Conservation (phyloP, 2,888 invertebrate species). For the Agrotis clavis region DNA sequence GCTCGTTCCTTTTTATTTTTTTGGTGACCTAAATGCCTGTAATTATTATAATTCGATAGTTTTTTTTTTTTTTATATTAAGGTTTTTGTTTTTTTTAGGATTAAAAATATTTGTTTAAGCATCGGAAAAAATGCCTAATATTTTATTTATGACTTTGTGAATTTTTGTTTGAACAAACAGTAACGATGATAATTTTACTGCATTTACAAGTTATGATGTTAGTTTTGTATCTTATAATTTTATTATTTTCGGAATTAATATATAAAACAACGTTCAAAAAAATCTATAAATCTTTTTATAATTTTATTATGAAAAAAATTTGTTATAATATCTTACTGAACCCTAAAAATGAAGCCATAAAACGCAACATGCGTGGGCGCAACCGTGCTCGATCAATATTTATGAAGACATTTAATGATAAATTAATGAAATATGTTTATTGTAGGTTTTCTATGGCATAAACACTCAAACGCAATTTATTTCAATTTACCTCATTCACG, state of each 20-base stretch:
- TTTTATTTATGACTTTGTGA: too few relatives aligned
- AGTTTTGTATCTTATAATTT: too few relatives aligned
- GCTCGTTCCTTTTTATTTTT: constrained; percentile 21
- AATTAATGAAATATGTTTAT: constrained; percentile 71
- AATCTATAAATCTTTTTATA: too few relatives aligned
- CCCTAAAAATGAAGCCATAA: constrained; percentile 62
- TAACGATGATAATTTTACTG: too few relatives aligned
- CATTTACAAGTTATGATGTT: too few relatives aligned
- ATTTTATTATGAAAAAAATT: background rate
- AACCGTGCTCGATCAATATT: constrained; percentile 73
- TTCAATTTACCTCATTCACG: too few relatives aligned
- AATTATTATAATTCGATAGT: constrained; percentile 30
- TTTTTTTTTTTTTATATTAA: constrained; percentile 20
- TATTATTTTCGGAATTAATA: too few relatives aligned
- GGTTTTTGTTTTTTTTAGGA: background rate
- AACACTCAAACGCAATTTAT: too few relatives aligned
- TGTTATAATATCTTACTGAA: constrained; percentile 23
- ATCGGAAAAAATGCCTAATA: too few relatives aligned
- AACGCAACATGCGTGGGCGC: constrained; percentile 72
- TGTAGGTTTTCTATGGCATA: constrained; percentile 73
- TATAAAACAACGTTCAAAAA: too few relatives aligned
- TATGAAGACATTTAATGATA: constrained; percentile 77
- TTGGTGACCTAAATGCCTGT: background rate
- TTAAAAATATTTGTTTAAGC: background rate
- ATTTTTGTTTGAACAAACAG: too few relatives aligned